Percentiles rank a stretch among this genome's conserved stretches.
Evolutionary conservation across 2,113 vertebrate species (phyloP).

Genomic region (chimpanzee (Pan troglodytes)): DNA sequence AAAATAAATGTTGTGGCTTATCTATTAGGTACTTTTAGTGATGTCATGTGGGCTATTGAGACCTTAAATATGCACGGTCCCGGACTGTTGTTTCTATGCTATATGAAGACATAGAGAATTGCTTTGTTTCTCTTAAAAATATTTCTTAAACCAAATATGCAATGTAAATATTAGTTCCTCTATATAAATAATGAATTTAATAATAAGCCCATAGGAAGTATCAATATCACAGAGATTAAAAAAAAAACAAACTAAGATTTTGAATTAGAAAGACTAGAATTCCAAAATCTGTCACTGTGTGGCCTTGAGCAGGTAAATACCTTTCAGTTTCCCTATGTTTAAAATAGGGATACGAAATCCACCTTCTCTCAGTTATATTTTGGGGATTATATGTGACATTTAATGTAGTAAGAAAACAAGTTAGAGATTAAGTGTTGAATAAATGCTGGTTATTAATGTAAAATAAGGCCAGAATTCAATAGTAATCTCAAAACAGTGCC

Average conservation of each 20-base stretch:
- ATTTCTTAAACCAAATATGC: neutral
- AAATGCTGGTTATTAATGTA: neutral
- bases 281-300: neutral
- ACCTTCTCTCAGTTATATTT: neutral
- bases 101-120: neutral
- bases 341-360: neutral
- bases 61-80: neutral
- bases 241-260: neutral
- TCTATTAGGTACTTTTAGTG: neutral
- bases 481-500: neutral
- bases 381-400: neutral
- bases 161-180: neutral
- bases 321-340: neutral
- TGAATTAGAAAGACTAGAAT: neutral
- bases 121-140: constrained; percentile 33
- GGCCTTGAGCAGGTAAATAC: neutral
- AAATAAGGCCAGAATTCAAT: neutral
- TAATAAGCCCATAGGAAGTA: neutral
- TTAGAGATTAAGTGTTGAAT: neutral
- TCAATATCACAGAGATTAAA: neutral
- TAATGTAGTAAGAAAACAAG: neutral
- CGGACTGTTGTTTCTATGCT: neutral
- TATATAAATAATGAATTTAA: neutral
- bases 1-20: neutral
- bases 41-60: neutral